Evolutionary conservation across 2,113 vertebrate genomes (phyloP).

Genomic region (Leuciscus idus): DNA sequence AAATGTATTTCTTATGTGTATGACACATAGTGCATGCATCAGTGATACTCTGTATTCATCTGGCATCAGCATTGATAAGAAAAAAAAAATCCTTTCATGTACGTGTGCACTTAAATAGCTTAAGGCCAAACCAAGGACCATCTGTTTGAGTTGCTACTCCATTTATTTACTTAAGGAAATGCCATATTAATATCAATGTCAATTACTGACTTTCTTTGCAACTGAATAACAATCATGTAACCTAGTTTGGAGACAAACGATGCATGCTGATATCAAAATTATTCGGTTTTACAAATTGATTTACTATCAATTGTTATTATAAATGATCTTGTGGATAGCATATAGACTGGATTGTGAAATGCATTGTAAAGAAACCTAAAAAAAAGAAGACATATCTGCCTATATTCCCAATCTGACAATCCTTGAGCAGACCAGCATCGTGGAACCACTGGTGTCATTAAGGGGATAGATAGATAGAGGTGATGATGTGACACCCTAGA

Average conservation of each 20-base stretch:
- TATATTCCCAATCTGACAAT: not conserved
- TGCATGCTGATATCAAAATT: not conserved
- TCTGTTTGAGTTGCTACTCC: not conserved
- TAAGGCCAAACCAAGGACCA: constrained; percentile 16
- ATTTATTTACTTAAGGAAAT: constrained; percentile 2
- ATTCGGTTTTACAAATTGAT: not conserved
- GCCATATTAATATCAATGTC: not conserved
- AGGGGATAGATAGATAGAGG: not conserved
- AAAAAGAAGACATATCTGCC: not conserved
- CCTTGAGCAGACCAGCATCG: not conserved
- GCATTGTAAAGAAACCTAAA: not conserved
- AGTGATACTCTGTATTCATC: not conserved
- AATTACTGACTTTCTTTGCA: not conserved
- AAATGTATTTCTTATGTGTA: not conserved
- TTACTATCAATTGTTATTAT: not conserved
- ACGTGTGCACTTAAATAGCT: not conserved
- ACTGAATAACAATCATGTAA: not conserved
- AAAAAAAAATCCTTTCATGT: not conserved
- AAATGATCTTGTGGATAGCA: not conserved
- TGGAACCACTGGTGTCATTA: not conserved
- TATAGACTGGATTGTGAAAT: not conserved
- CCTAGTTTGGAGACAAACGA: not conserved
- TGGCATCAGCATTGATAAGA: not conserved
- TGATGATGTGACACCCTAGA: not conserved
- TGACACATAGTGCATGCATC: not conserved